Evolutionary conservation across 2,888 invertebrate genomes (phyloP).

Genomic region (Tachina grossa): DNA sequence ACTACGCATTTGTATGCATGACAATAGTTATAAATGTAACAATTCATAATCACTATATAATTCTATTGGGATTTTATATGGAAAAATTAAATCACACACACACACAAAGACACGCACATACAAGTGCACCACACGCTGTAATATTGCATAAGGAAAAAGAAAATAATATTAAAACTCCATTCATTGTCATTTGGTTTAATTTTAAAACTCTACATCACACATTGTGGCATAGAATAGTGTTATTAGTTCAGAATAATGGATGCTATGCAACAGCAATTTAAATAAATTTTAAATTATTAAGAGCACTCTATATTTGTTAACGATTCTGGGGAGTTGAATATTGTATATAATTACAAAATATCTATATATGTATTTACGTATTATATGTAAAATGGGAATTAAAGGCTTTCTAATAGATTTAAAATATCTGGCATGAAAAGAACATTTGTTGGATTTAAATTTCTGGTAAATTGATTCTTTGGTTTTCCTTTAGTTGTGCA

Average conservation of each 20-base stretch:
- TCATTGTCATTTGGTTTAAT: constrained; percentile 60
- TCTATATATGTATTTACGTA: neutral
- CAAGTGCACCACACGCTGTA: neutral
- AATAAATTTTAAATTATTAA: constrained; percentile 53
- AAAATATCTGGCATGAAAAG: neutral
- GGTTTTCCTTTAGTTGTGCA: neutral
- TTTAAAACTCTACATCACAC: constrained; percentile 43
- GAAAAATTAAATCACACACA: constrained; percentile 23
- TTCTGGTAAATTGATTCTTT: constrained; percentile 12
- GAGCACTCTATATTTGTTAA: constrained; percentile 32
- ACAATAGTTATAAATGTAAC: constrained; percentile 63
- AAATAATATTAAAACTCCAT: constrained; percentile 33
- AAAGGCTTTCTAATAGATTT: neutral
- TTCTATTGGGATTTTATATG: constrained; percentile 61
- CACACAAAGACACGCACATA: neutral
- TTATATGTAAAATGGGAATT: neutral
- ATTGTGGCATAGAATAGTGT: constrained; percentile 42
- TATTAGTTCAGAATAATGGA: constrained; percentile 43
- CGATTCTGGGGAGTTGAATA: constrained; percentile 25
- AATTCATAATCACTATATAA: constrained; percentile 70
- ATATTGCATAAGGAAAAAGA: constrained; percentile 9
- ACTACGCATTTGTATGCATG: constrained; percentile 56
- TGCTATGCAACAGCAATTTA: constrained; percentile 35
- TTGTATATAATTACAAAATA: constrained; percentile 30
- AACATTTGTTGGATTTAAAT: neutral